Percentiles rank a stretch among this genome's conserved stretches.
phyloP scores from a whole-genome alignment of 2,113 vertebrate genomes.

The Notothenia rossii region DNA sequence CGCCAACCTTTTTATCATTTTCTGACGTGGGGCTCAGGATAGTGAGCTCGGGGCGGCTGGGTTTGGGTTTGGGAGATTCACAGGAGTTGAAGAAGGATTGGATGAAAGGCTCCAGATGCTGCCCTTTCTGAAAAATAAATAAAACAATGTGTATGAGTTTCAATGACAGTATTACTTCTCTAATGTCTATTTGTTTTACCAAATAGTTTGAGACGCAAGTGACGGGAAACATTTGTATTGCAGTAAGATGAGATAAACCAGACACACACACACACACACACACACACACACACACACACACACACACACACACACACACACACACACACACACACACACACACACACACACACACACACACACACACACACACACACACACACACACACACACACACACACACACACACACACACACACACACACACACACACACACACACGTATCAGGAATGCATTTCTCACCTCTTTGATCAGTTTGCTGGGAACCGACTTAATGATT shows the following conservation, averaged over 20 bases:
- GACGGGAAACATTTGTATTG: not conserved
- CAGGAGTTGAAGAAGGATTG: constrained; percentile 98
- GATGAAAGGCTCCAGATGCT: constrained; percentile 96
- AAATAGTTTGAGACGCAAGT: not conserved
- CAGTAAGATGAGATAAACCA: not conserved
- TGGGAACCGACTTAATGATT: constrained; percentile 98
- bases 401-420: not conserved
- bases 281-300: too few relatives aligned
- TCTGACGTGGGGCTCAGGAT: constrained; percentile 97
- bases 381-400: too few relatives aligned
- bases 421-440: not conserved
- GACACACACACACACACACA: too few relatives aligned
- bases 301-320: too few relatives aligned
- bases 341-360: not conserved
- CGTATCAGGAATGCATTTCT: constrained; percentile 46
- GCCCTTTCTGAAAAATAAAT: constrained; percentile 89
- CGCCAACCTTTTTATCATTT: constrained; percentile 95
- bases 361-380: too few relatives aligned
- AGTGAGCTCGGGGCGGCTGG: constrained; percentile 95
- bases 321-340: constrained; percentile 7
- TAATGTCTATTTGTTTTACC: not conserved
- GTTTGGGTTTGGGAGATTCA: constrained; percentile 97
- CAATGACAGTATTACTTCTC: not conserved
- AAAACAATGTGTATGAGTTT: not conserved
- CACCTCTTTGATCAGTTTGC: constrained; percentile 98